Conservation (phyloP, 2,797 vertebrate species). For the Anableps anableps region DNA sequence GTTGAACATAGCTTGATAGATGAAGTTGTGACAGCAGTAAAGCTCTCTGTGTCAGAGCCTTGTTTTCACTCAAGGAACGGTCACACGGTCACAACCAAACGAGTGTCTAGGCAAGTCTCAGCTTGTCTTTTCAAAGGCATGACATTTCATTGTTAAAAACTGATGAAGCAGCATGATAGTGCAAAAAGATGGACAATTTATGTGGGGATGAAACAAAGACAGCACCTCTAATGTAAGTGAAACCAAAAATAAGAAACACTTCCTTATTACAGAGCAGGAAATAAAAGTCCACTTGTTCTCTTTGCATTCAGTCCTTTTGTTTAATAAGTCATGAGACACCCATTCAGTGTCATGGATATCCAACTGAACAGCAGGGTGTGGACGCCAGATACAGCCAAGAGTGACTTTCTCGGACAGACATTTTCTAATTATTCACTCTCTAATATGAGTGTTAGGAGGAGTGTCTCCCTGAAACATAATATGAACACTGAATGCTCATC, state of each 20-base stretch:
- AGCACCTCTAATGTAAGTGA: background rate
- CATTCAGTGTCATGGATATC: background rate
- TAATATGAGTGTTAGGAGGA: conserved; percentile 37
- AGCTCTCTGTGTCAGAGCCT: background rate
- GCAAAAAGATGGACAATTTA: background rate
- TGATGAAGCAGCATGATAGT: background rate
- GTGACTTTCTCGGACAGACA: background rate
- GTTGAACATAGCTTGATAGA: background rate
- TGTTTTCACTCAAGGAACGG: background rate
- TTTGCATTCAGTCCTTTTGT: background rate
- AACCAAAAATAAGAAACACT: conserved; percentile 11
- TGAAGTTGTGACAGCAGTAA: background rate
- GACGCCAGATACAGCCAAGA: background rate
- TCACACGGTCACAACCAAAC: background rate
- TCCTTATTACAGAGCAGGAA: conserved; percentile 28
- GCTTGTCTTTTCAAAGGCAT: background rate
- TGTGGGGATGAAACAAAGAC: background rate
- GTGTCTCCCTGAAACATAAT: conserved; percentile 29
- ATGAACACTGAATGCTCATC: background rate
- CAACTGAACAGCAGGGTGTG: background rate
- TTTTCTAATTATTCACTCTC: conserved; percentile 13
- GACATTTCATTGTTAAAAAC: background rate
- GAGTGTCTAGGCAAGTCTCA: background rate
- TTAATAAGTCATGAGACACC: conserved; percentile 43
- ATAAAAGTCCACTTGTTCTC: background rate